phyloP scores from a whole-genome alignment of 2,888 invertebrate genomes.

The Pyrochroa serraticornis region DNA sequence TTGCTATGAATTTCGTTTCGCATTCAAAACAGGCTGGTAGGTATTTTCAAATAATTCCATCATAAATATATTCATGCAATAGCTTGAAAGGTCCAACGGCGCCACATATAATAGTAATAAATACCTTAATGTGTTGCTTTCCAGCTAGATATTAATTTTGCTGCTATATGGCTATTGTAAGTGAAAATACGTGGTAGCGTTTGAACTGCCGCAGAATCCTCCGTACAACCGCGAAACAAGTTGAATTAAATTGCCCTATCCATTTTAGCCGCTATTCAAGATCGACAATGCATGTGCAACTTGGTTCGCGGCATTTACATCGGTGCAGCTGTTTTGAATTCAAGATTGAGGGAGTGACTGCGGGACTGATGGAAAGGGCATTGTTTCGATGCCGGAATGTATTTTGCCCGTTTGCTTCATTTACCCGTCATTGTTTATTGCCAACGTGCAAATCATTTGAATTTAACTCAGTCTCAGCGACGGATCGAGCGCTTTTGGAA shows the following conservation, averaged over 20 bases:
- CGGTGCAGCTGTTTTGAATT: slow-evolving; percentile 34
- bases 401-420: slow-evolving; percentile 34
- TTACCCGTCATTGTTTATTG: slow-evolving; percentile 33
- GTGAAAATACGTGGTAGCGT: too few relatives aligned
- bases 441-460: slow-evolving; percentile 32
- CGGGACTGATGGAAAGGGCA: slow-evolving; percentile 36
- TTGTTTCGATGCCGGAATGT: slow-evolving; percentile 35
- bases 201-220: too few relatives aligned
- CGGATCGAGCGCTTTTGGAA: not conserved
- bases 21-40: too few relatives aligned
- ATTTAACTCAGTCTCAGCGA: slow-evolving; percentile 10
- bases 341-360: slow-evolving; percentile 39
- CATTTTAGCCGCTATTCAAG: slow-evolving; percentile 20
- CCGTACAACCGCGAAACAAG: slow-evolving; percentile 5
- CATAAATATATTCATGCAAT: too few relatives aligned
- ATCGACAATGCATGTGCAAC: slow-evolving; percentile 22
- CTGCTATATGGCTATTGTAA: too few relatives aligned
- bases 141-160: too few relatives aligned
- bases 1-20: too few relatives aligned
- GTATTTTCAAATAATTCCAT: too few relatives aligned
- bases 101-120: too few relatives aligned
- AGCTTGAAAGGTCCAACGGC: too few relatives aligned
- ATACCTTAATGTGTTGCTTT: too few relatives aligned
- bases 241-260: slow-evolving; percentile 24
- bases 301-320: slow-evolving; percentile 32